Evolutionary conservation across 2,888 invertebrate genomes (phyloP), one percentile per base, ranked within the genome.

Genomic region (Plusia festucae): DNA sequence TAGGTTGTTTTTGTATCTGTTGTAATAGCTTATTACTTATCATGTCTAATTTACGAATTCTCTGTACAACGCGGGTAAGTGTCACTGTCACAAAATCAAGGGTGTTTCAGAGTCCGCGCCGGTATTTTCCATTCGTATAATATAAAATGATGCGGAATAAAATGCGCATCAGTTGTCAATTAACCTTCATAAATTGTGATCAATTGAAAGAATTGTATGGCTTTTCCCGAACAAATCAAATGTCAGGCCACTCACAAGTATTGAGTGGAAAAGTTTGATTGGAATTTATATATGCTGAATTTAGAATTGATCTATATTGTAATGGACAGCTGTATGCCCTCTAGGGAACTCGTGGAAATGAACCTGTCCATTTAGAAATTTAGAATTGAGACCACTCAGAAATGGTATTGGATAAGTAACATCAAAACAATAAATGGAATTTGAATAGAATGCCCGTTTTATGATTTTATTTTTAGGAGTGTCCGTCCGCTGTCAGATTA

Each of bases 141-240:
- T 49, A 18, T 49, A 49, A 44, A 49, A 49, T 49, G 20, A 20
- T 20, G 46, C 20, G 20, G 53, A 46, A 67, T 53, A 53, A 58
- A 68, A 34, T 52, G 44, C 60, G 22, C 24, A 46, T 46, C n/a
- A 30, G 18, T 63, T 53, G 9, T 46, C 44, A 27, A 51, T 65
- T 54, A 69, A 65, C 49, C 57, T 9, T 18, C n/a, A n/a, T 24
- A 52, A 65, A 32, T 71, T 54, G 34, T 65, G 20, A 30, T 55
- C 67, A 72, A 65, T 59, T 66, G 67, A n/a, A 13, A 27, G 27
- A 55, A 66, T 53, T 32, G 13, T 34, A 54, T n/a, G n/a, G 13
- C 22, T 49, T 22, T 22, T n/a, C 20, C 40, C n/a, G 40, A 22
- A 46, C 22, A 1, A 30, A 46, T 13, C 22, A 52, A 18, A 20